phyloP scores from a whole-genome alignment of 2,888 invertebrate species.

The Volucella bombylans region DNA sequence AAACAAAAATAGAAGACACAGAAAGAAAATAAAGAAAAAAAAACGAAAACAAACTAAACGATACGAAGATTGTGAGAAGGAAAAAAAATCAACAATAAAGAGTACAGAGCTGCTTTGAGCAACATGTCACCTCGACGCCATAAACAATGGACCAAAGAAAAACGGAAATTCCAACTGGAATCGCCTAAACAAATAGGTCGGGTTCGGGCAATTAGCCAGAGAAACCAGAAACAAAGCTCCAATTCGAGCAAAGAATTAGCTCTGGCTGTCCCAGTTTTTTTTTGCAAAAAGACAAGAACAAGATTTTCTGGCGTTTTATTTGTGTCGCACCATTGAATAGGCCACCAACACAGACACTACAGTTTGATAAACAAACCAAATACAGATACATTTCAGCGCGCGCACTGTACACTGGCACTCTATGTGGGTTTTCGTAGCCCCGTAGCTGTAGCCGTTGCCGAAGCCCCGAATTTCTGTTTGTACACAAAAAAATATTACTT shows the following conservation, averaged over 20 bases:
- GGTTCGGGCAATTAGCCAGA: too few relatives aligned
- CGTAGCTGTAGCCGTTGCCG: neutral
- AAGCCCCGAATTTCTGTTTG: constrained; percentile 67
- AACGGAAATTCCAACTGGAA: constrained; percentile 11
- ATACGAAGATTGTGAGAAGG: constrained; percentile 18
- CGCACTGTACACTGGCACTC: constrained; percentile 47
- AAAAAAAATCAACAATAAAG: too few relatives aligned
- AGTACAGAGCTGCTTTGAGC: constrained; percentile 55
- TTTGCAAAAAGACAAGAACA: constrained; percentile 25
- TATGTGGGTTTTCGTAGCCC: constrained; percentile 54
- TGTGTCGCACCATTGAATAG: constrained; percentile 59
- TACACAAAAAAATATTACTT: constrained; percentile 73
- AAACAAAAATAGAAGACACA: constrained; percentile 66
- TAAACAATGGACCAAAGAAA: constrained; percentile 48
- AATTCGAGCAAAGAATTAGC: neutral
- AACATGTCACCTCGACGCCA: constrained; percentile 59
- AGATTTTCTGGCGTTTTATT: constrained; percentile 16
- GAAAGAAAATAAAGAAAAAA: constrained; percentile 7
- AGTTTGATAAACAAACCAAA: constrained; percentile 69
- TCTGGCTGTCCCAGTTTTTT: constrained; percentile 4
- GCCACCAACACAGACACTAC: constrained; percentile 36
- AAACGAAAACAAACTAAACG: neutral
- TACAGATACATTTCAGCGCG: constrained; percentile 63
- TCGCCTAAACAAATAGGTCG: neutral
- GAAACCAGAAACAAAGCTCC: neutral